Base-by-base conservation (phyloP, 2,797 vertebrate species). In the Sebastes cheni region DNA sequence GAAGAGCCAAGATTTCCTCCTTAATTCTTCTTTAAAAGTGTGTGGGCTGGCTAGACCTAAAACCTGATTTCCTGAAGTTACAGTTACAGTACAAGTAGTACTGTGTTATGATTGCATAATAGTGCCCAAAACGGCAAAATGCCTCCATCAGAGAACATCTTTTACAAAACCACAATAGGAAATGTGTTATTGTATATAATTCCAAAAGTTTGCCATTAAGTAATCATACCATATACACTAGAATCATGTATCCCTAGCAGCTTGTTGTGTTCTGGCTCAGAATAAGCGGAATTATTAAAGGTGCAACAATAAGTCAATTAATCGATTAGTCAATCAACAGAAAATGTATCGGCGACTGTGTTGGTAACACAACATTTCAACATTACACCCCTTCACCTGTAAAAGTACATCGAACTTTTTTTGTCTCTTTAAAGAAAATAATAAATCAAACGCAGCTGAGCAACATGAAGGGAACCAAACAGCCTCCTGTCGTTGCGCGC, bases 11-110 rank as follows among this genome's bases (percentile, higher is more conserved):
- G 55, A 67, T 27, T 76, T 73, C 27, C 16, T 14, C 22, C 70
- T 68, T 65, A 77, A 66, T 68, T 58, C 36, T 20, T n/a, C 27
- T 62, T 36, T 23, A 39, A 29, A 68, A 30, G 23, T 68, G 34
- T 67, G 56, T 25, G 25, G 29, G 67, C 54, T 56, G 52, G 50
- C n/a, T 61, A 29, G 36, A 13, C 67, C 71, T 72, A 60, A 77
- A 69, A 54, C 27, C 61, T 23, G 30, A 64, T 69, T 79, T 82
- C 52, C 62, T 67, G 36, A 36, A n/a, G 65, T 60, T 55, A 50
- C 27, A 68, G 23, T 30, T 67, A 50, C 46, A 32, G 39, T 42
- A 42, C 18, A 73, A 10, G 29, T 39, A 58, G 39, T 12, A 6
- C 9, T 39, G 55, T 20, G 25, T 8, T 52, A 59, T 62, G 1